Evolutionary conservation across 2,797 vertebrate genomes (phyloP), one percentile per base, ranked within the genome.

Genomic region (Malacoraja senta): DNA sequence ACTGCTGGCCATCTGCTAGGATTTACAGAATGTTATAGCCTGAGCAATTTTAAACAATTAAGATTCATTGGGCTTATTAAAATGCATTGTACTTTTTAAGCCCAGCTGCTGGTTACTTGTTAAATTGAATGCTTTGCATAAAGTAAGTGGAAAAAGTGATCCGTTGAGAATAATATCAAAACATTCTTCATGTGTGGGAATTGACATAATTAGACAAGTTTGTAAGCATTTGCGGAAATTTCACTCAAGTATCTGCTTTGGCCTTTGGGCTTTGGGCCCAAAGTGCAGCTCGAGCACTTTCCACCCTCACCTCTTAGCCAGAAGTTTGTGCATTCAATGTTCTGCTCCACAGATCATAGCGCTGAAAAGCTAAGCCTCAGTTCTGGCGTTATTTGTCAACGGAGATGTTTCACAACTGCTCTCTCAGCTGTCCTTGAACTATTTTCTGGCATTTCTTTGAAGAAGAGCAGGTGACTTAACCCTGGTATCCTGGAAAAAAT

Each of bases 71-170:
- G 13, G 35, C 35, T 74, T 72, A 65, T 91, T 71, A 63, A 65
- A 86, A 91, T 91, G 38, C 65, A 91, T 91, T 53, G 90, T 74
- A 86, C 44, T 63, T 86, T 86, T 86, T 86, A 86, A 91, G 68
- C 10, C 68, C 90, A 91, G 90, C 90, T 74, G 63, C 90, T 74
- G 90, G 38, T 29, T 53, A 65, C 10, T 21, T 15, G 26, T n/a
- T 92, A 76, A 92, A 76, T 29, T 92, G 10, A 92, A n/a, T 26
- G 12, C 71, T 17, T 76, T 76, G 35, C 24, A 76, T 92, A 76
- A 76, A 92, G 7, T 92, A 71, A 91, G 21, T 53, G 24, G 53
- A 76, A 61, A 71, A 53, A 24, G 24, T 68, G 53, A 92, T 74
- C 32, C 21, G 38, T 71, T 17, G 17, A 44, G 29, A 53, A 58